Conservation (phyloP, 1,140 invertebrate species). For the Drosophila nasuta region DNA sequence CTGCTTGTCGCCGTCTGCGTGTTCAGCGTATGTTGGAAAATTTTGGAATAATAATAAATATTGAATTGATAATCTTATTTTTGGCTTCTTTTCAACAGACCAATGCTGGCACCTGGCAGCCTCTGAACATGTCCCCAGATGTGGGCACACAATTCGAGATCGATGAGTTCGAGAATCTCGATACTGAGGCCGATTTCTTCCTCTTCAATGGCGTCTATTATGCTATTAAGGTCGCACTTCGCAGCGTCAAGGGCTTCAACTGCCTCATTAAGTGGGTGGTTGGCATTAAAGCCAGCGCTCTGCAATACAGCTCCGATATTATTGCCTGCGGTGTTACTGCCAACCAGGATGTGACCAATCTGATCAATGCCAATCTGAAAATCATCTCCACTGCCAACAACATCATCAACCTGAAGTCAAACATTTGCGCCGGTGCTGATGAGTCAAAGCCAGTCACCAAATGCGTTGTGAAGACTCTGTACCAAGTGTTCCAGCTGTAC, state of each 20-base stretch:
- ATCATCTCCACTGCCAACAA: constrained; percentile 48
- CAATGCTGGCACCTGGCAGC: constrained; percentile 49
- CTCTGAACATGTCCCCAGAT: constrained; percentile 10
- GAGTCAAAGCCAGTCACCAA: constrained; percentile 10
- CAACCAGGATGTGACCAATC: constrained; percentile 57
- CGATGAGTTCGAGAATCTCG: constrained; percentile 12
- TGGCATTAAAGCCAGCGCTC: constrained; percentile 59
- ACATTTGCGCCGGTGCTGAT: constrained; percentile 42
- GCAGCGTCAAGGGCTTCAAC: constrained; percentile 64
- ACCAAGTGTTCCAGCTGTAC: constrained; percentile 32
- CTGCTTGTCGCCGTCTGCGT: constrained; percentile 55
- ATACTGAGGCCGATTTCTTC: constrained; percentile 7
- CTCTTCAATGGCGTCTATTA: constrained; percentile 8
- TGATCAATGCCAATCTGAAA: constrained; percentile 58
- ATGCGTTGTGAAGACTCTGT: constrained; percentile 40
- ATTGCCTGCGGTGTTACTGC: constrained; percentile 51
- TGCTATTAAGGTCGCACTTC: constrained; percentile 39
- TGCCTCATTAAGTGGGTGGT: constrained; percentile 64
- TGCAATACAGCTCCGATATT: constrained; percentile 42
- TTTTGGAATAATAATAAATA: background rate
- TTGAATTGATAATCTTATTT: background rate
- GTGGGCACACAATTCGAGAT: constrained; percentile 19
- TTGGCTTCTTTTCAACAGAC: constrained; percentile 25
- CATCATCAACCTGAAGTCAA: constrained; percentile 49
- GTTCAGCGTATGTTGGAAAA: constrained; percentile 49